Percentiles rank a stretch among this genome's conserved stretches.
These are phyloP conservation scores for Oscheius sp. DNA, from an alignment of 2,888 invertebrate genomes.

Conservation along the genomic window DNA sequence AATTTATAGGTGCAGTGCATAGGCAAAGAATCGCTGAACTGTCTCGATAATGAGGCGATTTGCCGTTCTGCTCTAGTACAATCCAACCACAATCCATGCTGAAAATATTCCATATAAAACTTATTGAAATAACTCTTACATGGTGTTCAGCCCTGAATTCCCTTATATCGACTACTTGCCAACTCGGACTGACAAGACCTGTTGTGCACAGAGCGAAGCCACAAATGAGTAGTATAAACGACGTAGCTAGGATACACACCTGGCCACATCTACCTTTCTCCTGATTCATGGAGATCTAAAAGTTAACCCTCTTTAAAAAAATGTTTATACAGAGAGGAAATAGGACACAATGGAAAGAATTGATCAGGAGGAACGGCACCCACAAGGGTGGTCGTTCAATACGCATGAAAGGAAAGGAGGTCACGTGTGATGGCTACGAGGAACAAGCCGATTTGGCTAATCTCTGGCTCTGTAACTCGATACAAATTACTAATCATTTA, in stretches of 20 bases:
- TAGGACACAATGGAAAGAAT: slow-evolving; percentile 4
- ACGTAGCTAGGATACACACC: slow-evolving; percentile 29
- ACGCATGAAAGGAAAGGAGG: slow-evolving; percentile 20
- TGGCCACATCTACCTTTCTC: slow-evolving; percentile 21
- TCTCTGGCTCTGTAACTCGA: slow-evolving; percentile 8
- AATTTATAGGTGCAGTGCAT: slow-evolving; percentile 72
- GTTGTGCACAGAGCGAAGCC: slow-evolving; percentile 65
- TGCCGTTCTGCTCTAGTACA: slow-evolving; percentile 65
- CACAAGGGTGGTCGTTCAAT: neutral
- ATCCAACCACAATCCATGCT: slow-evolving; percentile 72
- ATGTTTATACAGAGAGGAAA: neutral
- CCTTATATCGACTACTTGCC: slow-evolving; percentile 72
- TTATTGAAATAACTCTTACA: slow-evolving; percentile 38
- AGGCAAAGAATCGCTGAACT: slow-evolving; percentile 58
- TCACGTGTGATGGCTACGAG: slow-evolving; percentile 18
- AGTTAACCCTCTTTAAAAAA: neutral
- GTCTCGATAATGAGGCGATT: slow-evolving; percentile 43
- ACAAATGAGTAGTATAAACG: slow-evolving; percentile 62
- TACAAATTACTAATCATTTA: neutral
- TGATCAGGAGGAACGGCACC: neutral
- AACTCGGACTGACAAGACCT: slow-evolving; percentile 69
- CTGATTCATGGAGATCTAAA: slow-evolving; percentile 10
- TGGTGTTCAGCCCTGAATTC: slow-evolving; percentile 72
- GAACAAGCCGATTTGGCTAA: slow-evolving; percentile 30
- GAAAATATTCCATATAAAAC: slow-evolving; percentile 36